Conservation (phyloP, 1,140 invertebrate species). For the Apis cerana region DNA sequence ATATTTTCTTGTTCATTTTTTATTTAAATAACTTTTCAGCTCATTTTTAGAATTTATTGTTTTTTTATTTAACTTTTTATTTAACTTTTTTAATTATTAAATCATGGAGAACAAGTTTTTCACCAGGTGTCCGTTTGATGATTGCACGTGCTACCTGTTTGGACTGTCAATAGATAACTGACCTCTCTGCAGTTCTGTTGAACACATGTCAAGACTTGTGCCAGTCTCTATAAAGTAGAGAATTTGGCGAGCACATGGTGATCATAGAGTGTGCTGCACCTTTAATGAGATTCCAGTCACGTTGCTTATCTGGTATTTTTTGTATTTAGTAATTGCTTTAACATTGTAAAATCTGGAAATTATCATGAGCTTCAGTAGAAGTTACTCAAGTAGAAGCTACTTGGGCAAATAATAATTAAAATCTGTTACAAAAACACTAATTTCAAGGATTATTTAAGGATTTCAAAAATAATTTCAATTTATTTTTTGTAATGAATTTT, state of each 20-base stretch:
- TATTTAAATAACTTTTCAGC: too few relatives aligned
- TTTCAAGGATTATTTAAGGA: too few relatives aligned
- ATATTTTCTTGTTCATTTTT: too few relatives aligned
- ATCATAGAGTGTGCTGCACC: constrained; percentile 30
- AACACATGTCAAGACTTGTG: constrained; percentile 28
- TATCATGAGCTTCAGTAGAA: too few relatives aligned
- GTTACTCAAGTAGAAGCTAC: too few relatives aligned
- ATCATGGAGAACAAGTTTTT: neutral
- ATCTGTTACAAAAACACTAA: neutral
- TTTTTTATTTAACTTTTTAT: neutral
- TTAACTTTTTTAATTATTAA: too few relatives aligned
- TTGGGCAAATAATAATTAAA: neutral
- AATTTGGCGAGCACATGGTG: constrained; percentile 64
- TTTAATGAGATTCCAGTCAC: constrained; percentile 70
- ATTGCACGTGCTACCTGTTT: constrained; percentile 35
- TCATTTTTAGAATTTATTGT: neutral
- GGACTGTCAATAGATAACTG: neutral
- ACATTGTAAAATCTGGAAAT: neutral
- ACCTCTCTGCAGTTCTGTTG: neutral
- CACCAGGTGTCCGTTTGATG: too few relatives aligned
- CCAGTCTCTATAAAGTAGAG: constrained; percentile 26
- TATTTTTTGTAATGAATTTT: too few relatives aligned
- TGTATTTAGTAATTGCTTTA: neutral
- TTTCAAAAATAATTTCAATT: too few relatives aligned
- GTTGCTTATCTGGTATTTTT: constrained; percentile 35